Evolutionary conservation across 2,113 vertebrate species (phyloP).

Genomic region (Periophthalmodon schlosseri): DNA sequence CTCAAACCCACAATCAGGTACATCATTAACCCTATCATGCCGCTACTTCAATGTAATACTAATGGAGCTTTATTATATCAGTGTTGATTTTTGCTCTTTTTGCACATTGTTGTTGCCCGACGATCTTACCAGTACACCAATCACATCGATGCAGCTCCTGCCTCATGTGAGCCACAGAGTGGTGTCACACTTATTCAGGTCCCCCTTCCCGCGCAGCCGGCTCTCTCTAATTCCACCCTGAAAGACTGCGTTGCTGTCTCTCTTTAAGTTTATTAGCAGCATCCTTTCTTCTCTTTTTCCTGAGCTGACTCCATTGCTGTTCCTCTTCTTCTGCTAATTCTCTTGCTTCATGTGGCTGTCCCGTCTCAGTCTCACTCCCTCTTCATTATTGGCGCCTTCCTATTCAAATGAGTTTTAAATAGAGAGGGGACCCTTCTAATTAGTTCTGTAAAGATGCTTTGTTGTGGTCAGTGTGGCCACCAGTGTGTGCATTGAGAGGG

Average conservation of each 20-base stretch:
- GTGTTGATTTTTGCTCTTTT: slow-evolving; percentile 39
- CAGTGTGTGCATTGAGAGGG: slow-evolving; percentile 69
- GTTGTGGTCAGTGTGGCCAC: slow-evolving; percentile 67
- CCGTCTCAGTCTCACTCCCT: slow-evolving; percentile 41
- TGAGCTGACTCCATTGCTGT: slow-evolving; percentile 13
- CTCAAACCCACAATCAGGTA: not conserved
- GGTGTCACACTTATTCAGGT: slow-evolving; percentile 73
- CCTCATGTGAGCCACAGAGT: slow-evolving; percentile 43
- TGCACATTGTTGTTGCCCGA: slow-evolving; percentile 41
- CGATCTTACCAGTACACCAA: slow-evolving; percentile 51
- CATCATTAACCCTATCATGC: slow-evolving; percentile 2
- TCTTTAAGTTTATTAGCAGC: slow-evolving; percentile 60
- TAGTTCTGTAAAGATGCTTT: slow-evolving; percentile 80
- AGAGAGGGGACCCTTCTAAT: slow-evolving; percentile 73
- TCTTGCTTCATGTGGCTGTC: slow-evolving; percentile 36
- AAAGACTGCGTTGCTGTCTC: slow-evolving; percentile 50
- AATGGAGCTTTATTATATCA: not conserved
- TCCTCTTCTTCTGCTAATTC: slow-evolving; percentile 14
- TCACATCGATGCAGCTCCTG: slow-evolving; percentile 53
- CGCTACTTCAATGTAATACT: not conserved
- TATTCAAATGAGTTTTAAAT: slow-evolving; percentile 76
- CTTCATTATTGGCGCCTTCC: slow-evolving; percentile 60
- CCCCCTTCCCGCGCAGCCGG: slow-evolving; percentile 60
- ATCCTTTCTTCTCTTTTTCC: slow-evolving; percentile 26
- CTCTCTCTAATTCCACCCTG: slow-evolving; percentile 62